A percentile compares a stretch with the other conserved stretches of the same genome.
phyloP scores from a whole-genome alignment of 2,888 invertebrate species.

The Hypercompe scribonia region DNA sequence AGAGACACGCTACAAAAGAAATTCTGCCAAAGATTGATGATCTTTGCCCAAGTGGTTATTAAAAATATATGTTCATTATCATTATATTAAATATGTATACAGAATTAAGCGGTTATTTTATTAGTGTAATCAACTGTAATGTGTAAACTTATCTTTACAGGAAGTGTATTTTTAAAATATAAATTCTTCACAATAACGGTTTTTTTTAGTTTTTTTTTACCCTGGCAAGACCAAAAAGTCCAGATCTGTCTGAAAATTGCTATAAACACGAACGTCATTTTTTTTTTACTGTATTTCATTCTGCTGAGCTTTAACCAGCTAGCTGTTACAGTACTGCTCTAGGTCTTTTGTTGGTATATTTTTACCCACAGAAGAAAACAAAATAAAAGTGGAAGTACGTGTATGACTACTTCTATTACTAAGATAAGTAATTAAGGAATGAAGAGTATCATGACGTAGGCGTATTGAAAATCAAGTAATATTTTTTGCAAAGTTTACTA shows the following conservation, averaged over 20 bases:
- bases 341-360: too few species aligned
- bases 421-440: too few species aligned
- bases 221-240: background rate
- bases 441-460: too few species aligned
- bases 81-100: slow-evolving; percentile 33
- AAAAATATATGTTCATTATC: slow-evolving; percentile 40
- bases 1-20: slow-evolving; percentile 39
- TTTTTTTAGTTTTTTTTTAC: background rate
- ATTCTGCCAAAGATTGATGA: slow-evolving; percentile 59
- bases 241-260: background rate
- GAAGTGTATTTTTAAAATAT: slow-evolving; percentile 72
- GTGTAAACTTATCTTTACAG: slow-evolving; percentile 60
- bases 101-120: slow-evolving; percentile 51
- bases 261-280: background rate
- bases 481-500: too few species aligned
- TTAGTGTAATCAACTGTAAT: slow-evolving; percentile 57
- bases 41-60: slow-evolving; percentile 56
- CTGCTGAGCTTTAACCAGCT: too few species aligned
- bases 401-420: too few species aligned
- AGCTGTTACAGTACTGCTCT: too few species aligned
- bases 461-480: too few species aligned
- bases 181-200: slow-evolving; percentile 10
- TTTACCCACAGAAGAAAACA: too few species aligned
- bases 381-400: too few species aligned
- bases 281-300: too few species aligned